Evolutionary conservation across 2,797 vertebrate species (phyloP), one percentile per base, ranked within the genome.

Genomic region (Podarcis siculus): DNA sequence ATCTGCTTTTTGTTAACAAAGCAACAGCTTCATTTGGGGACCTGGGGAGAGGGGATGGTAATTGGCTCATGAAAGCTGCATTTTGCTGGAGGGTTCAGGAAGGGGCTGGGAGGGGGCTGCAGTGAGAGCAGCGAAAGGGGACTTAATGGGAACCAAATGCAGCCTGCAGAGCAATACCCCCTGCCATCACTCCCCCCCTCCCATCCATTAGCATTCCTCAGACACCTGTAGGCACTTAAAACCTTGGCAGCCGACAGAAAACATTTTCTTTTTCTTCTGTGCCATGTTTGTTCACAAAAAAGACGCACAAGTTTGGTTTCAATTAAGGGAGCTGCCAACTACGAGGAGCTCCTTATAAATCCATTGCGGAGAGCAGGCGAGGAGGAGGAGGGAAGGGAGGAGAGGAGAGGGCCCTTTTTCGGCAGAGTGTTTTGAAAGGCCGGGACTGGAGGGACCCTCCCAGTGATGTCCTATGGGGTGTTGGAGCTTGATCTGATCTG

Each of bases 141-240:
- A 45, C 72, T 88, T 96, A 96, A 96, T 96, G 89, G 90, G 92
- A 96, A 96, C 93, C 95, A 95, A 96, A 96, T 95, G 95, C 91
- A 86, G 80, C 66, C 55, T 17, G 84, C 49, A 12, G 91, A 78
- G n/a, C 30, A 61, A 58, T 30, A 45, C 82, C 8, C 42, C 55
- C 1, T 0, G 23, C 27, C 73, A 83, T 30, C 87, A 90, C 76
- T 79, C 66, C 91, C 92, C 91, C 84, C 92, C 91, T 93, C 90
- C 84, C 82, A 91, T 82, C 95, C 94, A 95, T 90, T 96, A 97
- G 97, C 98, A 98, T 98, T 98, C 97, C 95, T 97, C 89, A 92
- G 95, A 97, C 98, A 98, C 98, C 98, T 98, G 98, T 96, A 97
- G 96, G 97, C 97, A 97, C 96, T 98, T 97, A 97, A 91, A 97